A percentile compares a stretch with the other conserved stretches of the same genome.
Evolutionary conservation across 2,113 vertebrate genomes (phyloP).

Genomic region (Scortum barcoo): DNA sequence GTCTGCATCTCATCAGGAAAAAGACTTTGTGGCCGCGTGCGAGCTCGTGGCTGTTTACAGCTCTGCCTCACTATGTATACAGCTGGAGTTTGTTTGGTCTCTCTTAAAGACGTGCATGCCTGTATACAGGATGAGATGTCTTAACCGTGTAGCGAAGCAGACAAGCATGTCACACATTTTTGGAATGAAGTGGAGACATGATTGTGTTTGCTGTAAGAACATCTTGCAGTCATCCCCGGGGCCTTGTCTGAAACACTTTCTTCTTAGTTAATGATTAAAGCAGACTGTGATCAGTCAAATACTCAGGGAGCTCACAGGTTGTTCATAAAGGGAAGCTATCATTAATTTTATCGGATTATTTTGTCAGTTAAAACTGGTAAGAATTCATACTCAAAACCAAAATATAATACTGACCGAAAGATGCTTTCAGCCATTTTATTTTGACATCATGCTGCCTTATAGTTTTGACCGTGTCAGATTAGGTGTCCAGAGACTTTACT

Average conservation of each 20-base stretch:
- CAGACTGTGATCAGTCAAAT: background rate
- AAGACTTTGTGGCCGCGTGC: constrained; percentile 19
- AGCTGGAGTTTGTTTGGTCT: constrained; percentile 65
- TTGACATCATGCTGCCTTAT: background rate
- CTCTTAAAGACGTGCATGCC: background rate
- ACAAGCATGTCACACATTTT: background rate
- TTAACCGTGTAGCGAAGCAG: background rate
- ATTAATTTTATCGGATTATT: background rate
- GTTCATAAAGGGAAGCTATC: background rate
- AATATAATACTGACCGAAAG: background rate
- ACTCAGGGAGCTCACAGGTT: background rate
- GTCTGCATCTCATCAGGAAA: constrained; percentile 31
- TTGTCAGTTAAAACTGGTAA: background rate
- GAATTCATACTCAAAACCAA: background rate
- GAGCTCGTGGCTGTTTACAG: constrained; percentile 55
- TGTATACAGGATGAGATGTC: constrained; percentile 18
- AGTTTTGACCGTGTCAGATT: too few relatives aligned
- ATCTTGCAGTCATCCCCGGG: background rate
- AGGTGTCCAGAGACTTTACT: background rate
- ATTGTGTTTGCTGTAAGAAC: background rate
- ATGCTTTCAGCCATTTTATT: background rate
- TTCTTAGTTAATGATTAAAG: background rate
- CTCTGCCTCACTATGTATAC: constrained; percentile 51
- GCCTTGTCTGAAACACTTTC: background rate
- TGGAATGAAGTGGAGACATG: background rate